Conservation (phyloP, 2,888 invertebrate genomes). For the Platycheirus albimanus region DNA sequence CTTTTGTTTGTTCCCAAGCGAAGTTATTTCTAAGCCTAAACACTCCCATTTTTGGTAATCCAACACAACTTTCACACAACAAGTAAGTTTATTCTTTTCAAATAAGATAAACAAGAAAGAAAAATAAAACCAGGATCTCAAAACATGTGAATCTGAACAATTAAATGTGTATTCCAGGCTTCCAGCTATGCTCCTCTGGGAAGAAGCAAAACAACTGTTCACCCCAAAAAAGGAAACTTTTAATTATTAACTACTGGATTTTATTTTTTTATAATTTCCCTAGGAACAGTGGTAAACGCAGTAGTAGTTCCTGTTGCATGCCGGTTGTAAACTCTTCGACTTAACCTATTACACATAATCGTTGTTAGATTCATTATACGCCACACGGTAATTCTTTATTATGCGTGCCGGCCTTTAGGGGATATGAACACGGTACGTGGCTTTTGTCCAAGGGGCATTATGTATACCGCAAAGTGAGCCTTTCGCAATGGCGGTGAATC, state of each 20-base stretch:
- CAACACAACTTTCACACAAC: neutral
- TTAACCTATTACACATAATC: conserved; percentile 54
- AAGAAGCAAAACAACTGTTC: conserved; percentile 24
- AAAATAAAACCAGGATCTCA: neutral
- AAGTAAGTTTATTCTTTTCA: neutral
- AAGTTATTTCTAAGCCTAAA: too few relatives aligned
- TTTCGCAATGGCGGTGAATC: conserved; percentile 52
- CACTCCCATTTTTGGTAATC: neutral
- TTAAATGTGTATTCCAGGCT: conserved; percentile 10
- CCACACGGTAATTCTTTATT: conserved; percentile 40
- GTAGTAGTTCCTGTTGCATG: conserved; percentile 29
- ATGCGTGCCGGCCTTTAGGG: conserved; percentile 36
- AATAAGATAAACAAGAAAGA: neutral
- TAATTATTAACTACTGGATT: conserved; percentile 43
- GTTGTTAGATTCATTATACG: conserved; percentile 60
- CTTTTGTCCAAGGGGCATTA: conserved; percentile 32
- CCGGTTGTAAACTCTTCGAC: conserved; percentile 23
- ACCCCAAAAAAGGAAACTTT: conserved; percentile 51
- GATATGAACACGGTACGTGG: conserved; percentile 12
- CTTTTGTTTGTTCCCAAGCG: too few relatives aligned
- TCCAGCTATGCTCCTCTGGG: conserved; percentile 12
- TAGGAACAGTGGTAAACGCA: conserved; percentile 15
- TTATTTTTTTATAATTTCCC: conserved; percentile 11
- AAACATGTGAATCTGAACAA: conserved; percentile 25
- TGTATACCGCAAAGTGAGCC: conserved; percentile 24